Conservation (phyloP, 2,797 vertebrate genomes). For the Premnoplex brunnescens region DNA sequence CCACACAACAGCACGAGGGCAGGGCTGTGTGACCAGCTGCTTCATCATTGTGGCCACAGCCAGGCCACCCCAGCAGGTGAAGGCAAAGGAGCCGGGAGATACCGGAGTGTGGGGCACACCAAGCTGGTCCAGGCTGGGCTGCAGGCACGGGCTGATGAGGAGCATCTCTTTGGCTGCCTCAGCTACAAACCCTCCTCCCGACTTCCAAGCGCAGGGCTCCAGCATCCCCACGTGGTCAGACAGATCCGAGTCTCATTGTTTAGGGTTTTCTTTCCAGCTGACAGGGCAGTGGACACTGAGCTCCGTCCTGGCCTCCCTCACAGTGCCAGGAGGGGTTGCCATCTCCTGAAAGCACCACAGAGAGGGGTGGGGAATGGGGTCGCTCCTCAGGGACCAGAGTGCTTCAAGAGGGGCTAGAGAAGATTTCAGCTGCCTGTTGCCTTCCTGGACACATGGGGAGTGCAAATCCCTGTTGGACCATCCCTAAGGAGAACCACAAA, state of each 20-base stretch:
- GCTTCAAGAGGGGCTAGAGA: neutral
- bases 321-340: neutral
- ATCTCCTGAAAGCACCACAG: neutral
- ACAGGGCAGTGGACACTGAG: fast-evolving
- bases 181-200: neutral
- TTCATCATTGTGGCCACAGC: fast-evolving
- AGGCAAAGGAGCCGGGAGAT: fast-evolving
- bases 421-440: neutral
- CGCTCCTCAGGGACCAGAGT: fast-evolving
- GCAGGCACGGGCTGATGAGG: neutral
- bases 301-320: neutral
- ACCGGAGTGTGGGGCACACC: fast-evolving
- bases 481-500: fast-evolving
- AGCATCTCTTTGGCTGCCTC: neutral
- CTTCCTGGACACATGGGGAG: fast-evolving
- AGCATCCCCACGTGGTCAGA: constrained; percentile 56
- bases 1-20: fast-evolving
- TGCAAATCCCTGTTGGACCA: fast-evolving
- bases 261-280: neutral
- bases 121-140: neutral
- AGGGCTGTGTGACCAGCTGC: fast-evolving
- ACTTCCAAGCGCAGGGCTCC: neutral
- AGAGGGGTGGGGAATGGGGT: neutral
- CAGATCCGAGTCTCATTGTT: fast-evolving
- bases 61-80: neutral